Conservation (phyloP, 35 echinoderm and acorn worm genomes). For the Nesometra sesokonis region DNA sequence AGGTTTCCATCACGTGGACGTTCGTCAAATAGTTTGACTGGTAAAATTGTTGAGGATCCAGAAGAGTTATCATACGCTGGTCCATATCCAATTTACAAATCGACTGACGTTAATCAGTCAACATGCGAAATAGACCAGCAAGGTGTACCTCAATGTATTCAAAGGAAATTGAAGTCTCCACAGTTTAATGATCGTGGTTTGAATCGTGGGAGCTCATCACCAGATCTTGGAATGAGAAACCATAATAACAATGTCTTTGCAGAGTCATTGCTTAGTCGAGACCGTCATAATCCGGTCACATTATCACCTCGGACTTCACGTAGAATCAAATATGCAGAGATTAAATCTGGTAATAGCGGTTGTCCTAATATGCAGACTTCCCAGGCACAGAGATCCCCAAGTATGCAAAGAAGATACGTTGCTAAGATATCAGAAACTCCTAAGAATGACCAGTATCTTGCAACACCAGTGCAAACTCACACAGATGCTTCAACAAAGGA, state of each 20-base stretch:
- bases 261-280: neutral
- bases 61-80: neutral
- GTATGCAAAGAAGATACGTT: neutral
- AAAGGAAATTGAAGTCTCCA: neutral
- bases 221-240: neutral
- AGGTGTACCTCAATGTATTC: neutral
- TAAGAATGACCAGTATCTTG: neutral
- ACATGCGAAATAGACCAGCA: neutral
- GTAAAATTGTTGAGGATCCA: neutral
- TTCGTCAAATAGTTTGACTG: neutral
- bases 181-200: neutral
- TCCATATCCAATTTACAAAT: neutral
- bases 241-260: neutral
- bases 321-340: neutral
- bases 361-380: neutral
- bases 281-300: neutral
- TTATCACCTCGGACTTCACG: neutral
- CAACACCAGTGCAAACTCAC: neutral
- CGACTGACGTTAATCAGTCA: neutral
- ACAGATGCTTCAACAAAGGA: neutral
- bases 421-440: neutral
- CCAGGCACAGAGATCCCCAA: neutral
- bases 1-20: neutral
- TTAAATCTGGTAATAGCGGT: neutral
- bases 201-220: neutral